Base-by-base conservation (phyloP, 2,797 vertebrate species). In the Notolepis coatsorum region DNA sequence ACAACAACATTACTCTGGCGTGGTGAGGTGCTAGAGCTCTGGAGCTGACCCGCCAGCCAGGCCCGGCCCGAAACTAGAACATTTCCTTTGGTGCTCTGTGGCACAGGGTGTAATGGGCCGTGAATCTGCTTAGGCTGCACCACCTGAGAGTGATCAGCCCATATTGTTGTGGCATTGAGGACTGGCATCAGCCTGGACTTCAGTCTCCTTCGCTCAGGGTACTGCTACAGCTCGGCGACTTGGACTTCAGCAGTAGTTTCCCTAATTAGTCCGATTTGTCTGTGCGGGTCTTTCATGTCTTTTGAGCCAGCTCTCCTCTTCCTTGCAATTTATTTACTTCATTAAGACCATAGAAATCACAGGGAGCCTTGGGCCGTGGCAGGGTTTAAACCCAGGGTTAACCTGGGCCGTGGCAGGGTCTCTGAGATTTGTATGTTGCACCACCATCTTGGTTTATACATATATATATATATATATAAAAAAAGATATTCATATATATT, bases 1-100 rank as follows among this genome's bases (percentile, higher is more conserved):
- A 57, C 62, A 73, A 35, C 67, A 65, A 67, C 61, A 73, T 79
- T 59, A 66, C 42, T 75, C 71, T 68, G 31, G 39, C 65, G 28
- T 31, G 38, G 53, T 31, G 46, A 58, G 71, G n/a, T 35, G 48
- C 1, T 18, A 5, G 31, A 4, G 42, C 41, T 62, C 17, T 28
- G n/a, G 53, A 20, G 23, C 12, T 5, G 12, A 75, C 70, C 3
- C 54, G 15, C 31, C 18, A 50, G 43, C 48, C 43, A 8, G 7
- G 9, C 10, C 54, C 0, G 2, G 20, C 28, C 61, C 42, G 43
- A 50, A 31, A 61, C 28, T 18, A 61, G 64, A 81, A 72, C 59
- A 62, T 61, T 69, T 0, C 31, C 42, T 62, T 13, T 56, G 23
- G 10, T 18, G 43, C 65, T 49, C 13, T n/a, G 4, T 49, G 57